Base-by-base conservation (phyloP, 1,140 invertebrate genomes). In the Cydia strobilella region DNA sequence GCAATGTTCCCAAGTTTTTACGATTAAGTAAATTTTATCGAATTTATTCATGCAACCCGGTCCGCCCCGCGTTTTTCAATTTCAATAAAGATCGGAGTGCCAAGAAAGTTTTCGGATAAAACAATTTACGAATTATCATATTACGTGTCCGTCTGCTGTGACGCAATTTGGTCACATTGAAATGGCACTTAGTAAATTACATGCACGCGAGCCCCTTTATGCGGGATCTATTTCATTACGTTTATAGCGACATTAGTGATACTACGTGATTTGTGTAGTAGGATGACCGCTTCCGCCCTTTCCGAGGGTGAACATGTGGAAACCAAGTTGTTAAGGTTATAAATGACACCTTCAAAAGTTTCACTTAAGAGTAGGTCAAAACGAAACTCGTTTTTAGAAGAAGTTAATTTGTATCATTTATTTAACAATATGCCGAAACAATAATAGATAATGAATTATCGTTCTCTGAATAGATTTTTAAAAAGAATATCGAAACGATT, bases 11-110 rank as follows among this genome's bases (percentile, higher is more conserved):
- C 65, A 80, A 81, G 51, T 78, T 82, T 82, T 84, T 80, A 84
- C 77, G 80, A 84, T 83, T 82, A 84, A 76, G 82, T 80, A 82
- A 86, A 81, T 86, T 85, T 83, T 81, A 86, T 85, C 80, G 75
- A 83, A 75, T 84, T 84, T 87, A 86, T 87, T 87, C 86, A 87
- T 87, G 81, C 77, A 79, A 75, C 65, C 74, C 51, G 76, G 74
- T 79, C 79, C 76, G 74, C 65, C 62, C 72, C 79, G 80, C 75
- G 79, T 51, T 82, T 85, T 86, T 83, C 83, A 82, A 86, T 86
- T 84, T 83, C 81, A 86, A 84, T 82, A 86, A 85, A 80, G 80
- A 74, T 80, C 75, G 79, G 74, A 72, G 74, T 35, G 65, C 65
- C 65, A 69, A 74, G 75, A 76, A 82, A 85, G 69, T 85, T 83